Evolutionary conservation across 1,140 invertebrate species (phyloP).

Genomic region (Radopholus similis): DNA sequence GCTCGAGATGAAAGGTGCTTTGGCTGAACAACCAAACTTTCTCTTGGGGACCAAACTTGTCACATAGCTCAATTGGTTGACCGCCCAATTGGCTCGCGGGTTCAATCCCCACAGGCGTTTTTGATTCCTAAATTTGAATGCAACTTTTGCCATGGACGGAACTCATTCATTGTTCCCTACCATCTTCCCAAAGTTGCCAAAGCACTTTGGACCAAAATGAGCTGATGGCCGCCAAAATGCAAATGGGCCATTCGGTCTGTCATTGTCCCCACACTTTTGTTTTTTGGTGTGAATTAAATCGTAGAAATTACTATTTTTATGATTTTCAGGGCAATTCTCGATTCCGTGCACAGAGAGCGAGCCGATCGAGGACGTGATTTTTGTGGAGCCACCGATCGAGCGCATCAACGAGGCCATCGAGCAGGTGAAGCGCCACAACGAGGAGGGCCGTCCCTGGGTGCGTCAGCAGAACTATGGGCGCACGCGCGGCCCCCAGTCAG

Average conservation of each 20-base stretch:
- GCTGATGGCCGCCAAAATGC: no score
- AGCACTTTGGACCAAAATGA: no score
- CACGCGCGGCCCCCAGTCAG: conserved; percentile 3
- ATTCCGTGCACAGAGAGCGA: conserved; percentile 45
- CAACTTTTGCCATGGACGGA: no score
- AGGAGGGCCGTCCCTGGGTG: conserved; percentile 51
- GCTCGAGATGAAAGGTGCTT: conserved; percentile 52
- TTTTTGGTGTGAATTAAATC: conserved; percentile 4
- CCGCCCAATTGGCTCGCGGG: no score
- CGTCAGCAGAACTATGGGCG: conserved; percentile 27
- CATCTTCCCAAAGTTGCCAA: no score
- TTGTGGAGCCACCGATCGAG: conserved; percentile 47
- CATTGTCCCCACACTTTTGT: conserved; percentile 7
- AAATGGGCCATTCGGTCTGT: not conserved
- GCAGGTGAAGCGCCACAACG: conserved; percentile 43
- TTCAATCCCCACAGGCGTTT: no score
- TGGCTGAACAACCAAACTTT: not conserved
- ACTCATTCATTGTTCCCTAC: no score
- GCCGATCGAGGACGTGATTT: conserved; percentile 51
- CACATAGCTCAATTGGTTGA: no score
- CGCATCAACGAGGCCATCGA: conserved; percentile 53
- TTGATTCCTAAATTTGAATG: no score
- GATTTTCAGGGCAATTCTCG: conserved; percentile 48
- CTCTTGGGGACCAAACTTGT: no score
- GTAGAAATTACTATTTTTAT: not conserved